These are phyloP conservation scores for Orthosia gothica DNA, from an alignment of 2,888 invertebrate species.

Conservation along the genomic window DNA sequence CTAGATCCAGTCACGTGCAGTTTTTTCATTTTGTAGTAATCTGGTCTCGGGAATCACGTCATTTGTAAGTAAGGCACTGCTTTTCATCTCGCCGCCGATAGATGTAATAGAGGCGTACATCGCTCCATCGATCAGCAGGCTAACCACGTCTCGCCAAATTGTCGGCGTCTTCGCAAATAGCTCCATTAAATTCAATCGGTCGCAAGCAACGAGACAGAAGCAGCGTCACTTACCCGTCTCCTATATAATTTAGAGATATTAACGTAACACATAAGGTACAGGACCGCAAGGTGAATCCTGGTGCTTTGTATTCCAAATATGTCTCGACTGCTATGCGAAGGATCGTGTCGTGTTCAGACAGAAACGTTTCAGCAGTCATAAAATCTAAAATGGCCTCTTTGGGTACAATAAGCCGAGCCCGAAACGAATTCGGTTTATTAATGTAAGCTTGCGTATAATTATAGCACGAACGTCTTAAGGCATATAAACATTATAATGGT, in stretches of 20 bases:
- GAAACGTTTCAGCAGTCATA: slow-evolving; percentile 59
- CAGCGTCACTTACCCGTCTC: slow-evolving; percentile 82
- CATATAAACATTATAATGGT: slow-evolving; percentile 37
- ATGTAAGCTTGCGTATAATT: slow-evolving; percentile 44
- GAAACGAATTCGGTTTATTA: slow-evolving; percentile 48
- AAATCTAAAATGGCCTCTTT: slow-evolving; percentile 62
- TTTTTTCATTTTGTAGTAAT: slow-evolving; percentile 63
- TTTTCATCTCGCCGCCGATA: slow-evolving; percentile 74
- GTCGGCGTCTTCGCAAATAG: slow-evolving; percentile 84
- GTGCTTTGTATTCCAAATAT: slow-evolving; percentile 81
- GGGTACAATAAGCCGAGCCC: slow-evolving; percentile 36
- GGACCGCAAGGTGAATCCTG: slow-evolving; percentile 63
- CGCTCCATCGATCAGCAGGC: slow-evolving; percentile 73
- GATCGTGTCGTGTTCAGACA: slow-evolving; percentile 50
- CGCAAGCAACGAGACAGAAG: slow-evolving; percentile 81
- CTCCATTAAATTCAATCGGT: slow-evolving; percentile 88
- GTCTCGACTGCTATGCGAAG: slow-evolving; percentile 56
- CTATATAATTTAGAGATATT: slow-evolving; percentile 88
- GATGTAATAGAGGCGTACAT: slow-evolving; percentile 68
- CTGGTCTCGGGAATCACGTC: slow-evolving; percentile 58
- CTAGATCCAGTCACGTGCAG: slow-evolving; percentile 49
- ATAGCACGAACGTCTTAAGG: slow-evolving; percentile 25
- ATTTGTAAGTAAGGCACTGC: slow-evolving; percentile 63
- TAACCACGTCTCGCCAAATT: slow-evolving; percentile 80
- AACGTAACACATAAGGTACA: slow-evolving; percentile 72